These are phyloP conservation scores for Drosophila borborema DNA, from an alignment of 2,888 invertebrate genomes.

Conservation along the genomic window DNA sequence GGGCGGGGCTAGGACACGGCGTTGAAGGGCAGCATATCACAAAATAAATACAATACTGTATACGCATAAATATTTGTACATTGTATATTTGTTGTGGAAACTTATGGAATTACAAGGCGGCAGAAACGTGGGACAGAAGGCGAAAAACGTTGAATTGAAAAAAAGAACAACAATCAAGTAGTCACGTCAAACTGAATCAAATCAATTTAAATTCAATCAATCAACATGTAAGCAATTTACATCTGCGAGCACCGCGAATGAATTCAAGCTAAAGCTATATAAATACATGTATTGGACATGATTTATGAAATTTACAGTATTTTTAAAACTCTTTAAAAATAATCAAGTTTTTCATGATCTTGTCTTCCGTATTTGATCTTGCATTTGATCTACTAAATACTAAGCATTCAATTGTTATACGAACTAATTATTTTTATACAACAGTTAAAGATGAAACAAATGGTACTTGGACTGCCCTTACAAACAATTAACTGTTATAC, in stretches of 20 bases:
- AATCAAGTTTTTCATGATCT: too few relatives aligned
- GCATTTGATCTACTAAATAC: not conserved
- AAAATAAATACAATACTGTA: not conserved
- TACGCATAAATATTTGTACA: not conserved
- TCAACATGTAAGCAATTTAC: constrained; percentile 26
- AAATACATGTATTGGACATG: not conserved
- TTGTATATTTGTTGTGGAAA: not conserved
- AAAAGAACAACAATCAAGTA: constrained; percentile 42
- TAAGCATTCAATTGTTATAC: not conserved
- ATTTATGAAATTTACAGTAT: constrained; percentile 1
- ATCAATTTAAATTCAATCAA: constrained; percentile 37
- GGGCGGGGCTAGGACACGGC: not conserved
- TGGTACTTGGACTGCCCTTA: not conserved
- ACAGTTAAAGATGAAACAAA: not conserved
- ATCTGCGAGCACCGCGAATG: constrained; percentile 8
- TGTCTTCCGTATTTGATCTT: too few relatives aligned
- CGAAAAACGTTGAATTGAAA: constrained; percentile 6
- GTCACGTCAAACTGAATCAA: constrained; percentile 29
- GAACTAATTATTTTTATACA: not conserved
- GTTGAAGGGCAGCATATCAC: not conserved
- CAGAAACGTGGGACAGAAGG: constrained; percentile 3
- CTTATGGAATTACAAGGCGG: constrained; percentile 6
- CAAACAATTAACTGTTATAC: too few relatives aligned
- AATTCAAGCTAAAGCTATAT: constrained; percentile 26
- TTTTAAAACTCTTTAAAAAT: not conserved